phyloP scores from a whole-genome alignment of 1,140 invertebrate genomes.

The Druon quercuslanigerum region DNA sequence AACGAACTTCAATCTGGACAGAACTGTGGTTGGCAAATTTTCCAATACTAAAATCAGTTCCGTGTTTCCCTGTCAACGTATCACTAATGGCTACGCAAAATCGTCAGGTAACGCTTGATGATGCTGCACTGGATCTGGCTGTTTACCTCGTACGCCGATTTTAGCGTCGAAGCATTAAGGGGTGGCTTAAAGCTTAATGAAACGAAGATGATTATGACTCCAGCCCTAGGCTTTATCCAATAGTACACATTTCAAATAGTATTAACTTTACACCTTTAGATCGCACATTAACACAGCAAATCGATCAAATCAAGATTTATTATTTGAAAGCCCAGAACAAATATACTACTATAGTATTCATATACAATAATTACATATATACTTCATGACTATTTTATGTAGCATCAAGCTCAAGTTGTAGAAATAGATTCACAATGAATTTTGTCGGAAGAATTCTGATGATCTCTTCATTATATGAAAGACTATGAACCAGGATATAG shows the following conservation, averaged over 20 bases:
- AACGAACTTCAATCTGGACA: slow-evolving; percentile 56
- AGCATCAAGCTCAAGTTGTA: no score
- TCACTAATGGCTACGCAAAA: slow-evolving; percentile 56
- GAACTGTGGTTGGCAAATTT: slow-evolving; percentile 61
- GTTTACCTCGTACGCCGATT: slow-evolving; percentile 52
- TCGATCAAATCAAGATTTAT: slow-evolving; percentile 8
- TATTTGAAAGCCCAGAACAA: neutral
- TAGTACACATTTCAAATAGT: slow-evolving; percentile 12
- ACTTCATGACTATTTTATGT: no score
- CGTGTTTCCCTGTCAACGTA: slow-evolving; percentile 64
- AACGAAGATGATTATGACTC: slow-evolving; percentile 49
- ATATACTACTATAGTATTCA: neutral
- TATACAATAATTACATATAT: no score
- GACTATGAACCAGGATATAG: slow-evolving; percentile 6
- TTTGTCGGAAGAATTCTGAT: neutral
- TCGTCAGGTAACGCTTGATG: slow-evolving; percentile 60
- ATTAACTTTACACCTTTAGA: slow-evolving; percentile 16
- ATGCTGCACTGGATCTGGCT: slow-evolving; percentile 61
- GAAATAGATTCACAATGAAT: neutral
- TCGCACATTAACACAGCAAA: neutral
- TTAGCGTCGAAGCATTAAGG: slow-evolving; percentile 43
- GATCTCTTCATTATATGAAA: neutral
- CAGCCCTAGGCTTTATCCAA: slow-evolving; percentile 28
- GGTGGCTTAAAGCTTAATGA: slow-evolving; percentile 50
- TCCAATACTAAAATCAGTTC: slow-evolving; percentile 63